Base-by-base conservation (phyloP, 92 coral and sea anemone genomes). In the Paragorgia papillata region DNA sequence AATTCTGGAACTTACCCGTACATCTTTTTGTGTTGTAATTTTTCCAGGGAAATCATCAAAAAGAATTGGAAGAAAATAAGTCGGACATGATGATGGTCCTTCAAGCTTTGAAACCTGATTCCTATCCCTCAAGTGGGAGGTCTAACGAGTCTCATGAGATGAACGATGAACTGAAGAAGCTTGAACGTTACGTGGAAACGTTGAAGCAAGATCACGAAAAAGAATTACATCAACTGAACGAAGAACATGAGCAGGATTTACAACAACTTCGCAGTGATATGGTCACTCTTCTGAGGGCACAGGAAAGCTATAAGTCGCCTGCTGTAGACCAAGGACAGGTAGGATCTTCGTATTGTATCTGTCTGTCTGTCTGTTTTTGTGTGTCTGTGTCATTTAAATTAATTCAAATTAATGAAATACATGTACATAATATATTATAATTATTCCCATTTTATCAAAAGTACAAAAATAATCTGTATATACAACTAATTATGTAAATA, bases 41-140 rank as follows among this genome's bases (percentile, higher is more conserved):
- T 66, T 44, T 43, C 27, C 73, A 95, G 99, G 99, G 91, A 32
- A 85, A 86, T 71, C 99, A 95, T 49, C 99, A 86, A 50, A 85
- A 89, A 39, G 99, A 95, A 29, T 63, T 95, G 29, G 99, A 95
- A 61, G 92, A 95, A 80, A 91, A 91, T 35, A 96, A 96, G 19
- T 88, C 86, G 57, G 99, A 95, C 82, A 91, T 95, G 99, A 91
- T 91, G 97, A 95, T 93, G 32, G 99, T 95, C 21, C 88, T 95
- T 74, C 95, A 91, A 53, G 99, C 99, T 15, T 86, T 95, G 34
- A 83, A 89, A 69, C 89, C 99, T 17, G 97, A 95, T 80, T 88
- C 92, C 37, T 95, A 95, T 61, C 87, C 84, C 28, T 57, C 35
- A 68, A 69, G 69, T 28, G 73, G 83, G 3, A 73, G 80, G 53